Base-by-base conservation (phyloP, 2,113 vertebrate genomes). In the Prietella phreatophila region DNA sequence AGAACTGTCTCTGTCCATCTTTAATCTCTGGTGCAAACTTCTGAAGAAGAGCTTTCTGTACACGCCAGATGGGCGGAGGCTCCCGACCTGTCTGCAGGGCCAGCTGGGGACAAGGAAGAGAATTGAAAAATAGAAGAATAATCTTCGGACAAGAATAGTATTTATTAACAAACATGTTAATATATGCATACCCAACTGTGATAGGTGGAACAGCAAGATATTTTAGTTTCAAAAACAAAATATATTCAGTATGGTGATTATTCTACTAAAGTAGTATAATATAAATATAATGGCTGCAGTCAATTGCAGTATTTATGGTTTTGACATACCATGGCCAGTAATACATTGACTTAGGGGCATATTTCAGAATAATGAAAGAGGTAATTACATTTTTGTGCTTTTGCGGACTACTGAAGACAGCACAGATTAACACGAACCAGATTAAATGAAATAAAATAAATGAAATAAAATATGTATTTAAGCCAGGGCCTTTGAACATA, bases 21-120 rank as follows among this genome's bases (percentile, higher is more conserved):
- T 97, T 98, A 93, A 98, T 98, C 94, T 97, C 97, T 0, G 97
- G 97, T 73, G 96, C 96, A 94, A 98, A 98, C 86, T 98, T 98
- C 95, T 98, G 97, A 83, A 98, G 94, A 84, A 98, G 92, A 1
- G 97, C 97, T 93, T 98, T 98, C 94, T 98, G 97, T 36, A 98
- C 97, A 36, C 97, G 95, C 97, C 97, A 98, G 86, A 98, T 97
- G 61, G 97, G 97, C 3, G 97, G 97, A 0, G 97, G 97, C 91
- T 97, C 97, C 0, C 97, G 94, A 14, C 97, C 97, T 0, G 96
- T 97, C 93, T 98, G 97, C 91, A 98, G 79, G 0, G 97, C 97
- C 92, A 97, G 92, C 97, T 98, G 85, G 39, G 79, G 56, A 83
- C 36, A 82, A 47, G 30, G 13, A 8, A 20, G 0, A 60, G 9